These are phyloP conservation scores for Mycogona germanica DNA, from an alignment of 2,888 invertebrate species.

Conservation along the genomic window DNA sequence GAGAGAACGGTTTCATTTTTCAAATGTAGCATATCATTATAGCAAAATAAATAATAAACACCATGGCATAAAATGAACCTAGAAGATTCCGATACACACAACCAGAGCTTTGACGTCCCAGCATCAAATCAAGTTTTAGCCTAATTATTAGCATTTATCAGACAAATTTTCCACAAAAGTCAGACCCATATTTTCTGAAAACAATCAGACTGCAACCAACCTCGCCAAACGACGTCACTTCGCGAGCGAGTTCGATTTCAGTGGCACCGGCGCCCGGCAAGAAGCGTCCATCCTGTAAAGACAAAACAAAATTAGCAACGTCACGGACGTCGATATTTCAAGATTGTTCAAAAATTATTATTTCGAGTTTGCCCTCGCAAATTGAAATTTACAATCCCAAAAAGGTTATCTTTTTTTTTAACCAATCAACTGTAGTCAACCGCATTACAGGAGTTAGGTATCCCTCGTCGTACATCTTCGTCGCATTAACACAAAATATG, in stretches of 20 bases:
- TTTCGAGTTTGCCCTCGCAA: background rate
- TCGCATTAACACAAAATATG: no score
- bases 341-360: slow-evolving; percentile 6
- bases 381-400: no score
- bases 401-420: no score
- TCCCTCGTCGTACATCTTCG: background rate
- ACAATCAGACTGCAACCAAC: slow-evolving; percentile 19
- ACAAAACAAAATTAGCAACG: background rate
- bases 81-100: no score
- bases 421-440: no score
- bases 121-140: no score
- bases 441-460: no score
- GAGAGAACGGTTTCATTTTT: background rate
- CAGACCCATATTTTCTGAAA: no score
- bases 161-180: no score
- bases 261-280: slow-evolving; percentile 90
- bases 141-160: no score
- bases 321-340: background rate
- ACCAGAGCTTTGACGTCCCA: no score
- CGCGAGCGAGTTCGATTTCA: slow-evolving; percentile 85
- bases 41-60: background rate
- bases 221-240: slow-evolving; percentile 74
- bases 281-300: slow-evolving; percentile 43
- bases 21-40: no score
- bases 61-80: slow-evolving; percentile 6